Evolutionary conservation across 30 jellyfish, hydroid and myxozoan species (phyloP).

Genomic region (Sanderia malayensis): DNA sequence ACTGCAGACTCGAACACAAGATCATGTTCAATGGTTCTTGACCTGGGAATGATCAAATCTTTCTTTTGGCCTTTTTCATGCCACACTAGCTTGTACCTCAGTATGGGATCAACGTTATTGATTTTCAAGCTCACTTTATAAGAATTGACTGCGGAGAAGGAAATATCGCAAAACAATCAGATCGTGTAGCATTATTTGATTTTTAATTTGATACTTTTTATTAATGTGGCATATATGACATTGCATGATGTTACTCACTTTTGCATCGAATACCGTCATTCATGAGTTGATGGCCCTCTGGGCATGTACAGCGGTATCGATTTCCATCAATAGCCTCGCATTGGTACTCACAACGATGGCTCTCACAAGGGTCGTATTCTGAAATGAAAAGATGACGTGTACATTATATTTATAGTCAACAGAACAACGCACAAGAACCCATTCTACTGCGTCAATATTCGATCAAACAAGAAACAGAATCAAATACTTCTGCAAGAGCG

Average conservation of each 20-base stretch:
- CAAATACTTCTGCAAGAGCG: constrained; percentile 7
- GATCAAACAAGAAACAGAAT: too few relatives aligned
- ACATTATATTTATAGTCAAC: too few relatives aligned
- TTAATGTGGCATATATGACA: too few relatives aligned
- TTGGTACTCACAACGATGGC: constrained; percentile 10
- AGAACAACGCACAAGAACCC: too few relatives aligned
- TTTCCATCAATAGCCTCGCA: constrained; percentile 2
- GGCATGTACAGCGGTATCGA: constrained; percentile 30
- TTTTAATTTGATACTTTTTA: too few relatives aligned
- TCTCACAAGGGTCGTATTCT: constrained; percentile 25
- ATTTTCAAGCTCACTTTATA: neutral
- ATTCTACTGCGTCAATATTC: too few relatives aligned
- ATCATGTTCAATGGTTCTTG: neutral
- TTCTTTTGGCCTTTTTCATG: neutral
- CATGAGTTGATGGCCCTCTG: constrained; percentile 14
- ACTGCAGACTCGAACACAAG: neutral
- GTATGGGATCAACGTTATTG: constrained; percentile 4
- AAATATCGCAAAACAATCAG: too few relatives aligned
- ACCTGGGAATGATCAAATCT: neutral
- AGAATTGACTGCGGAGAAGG: neutral
- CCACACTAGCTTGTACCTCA: neutral
- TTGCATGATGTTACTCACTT: too few relatives aligned
- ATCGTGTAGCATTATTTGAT: too few relatives aligned
- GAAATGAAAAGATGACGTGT: too few relatives aligned
- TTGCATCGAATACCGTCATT: constrained; percentile 13